Conservation (phyloP, 2,113 vertebrate species). For the Phyllopteryx taeniolatus region DNA sequence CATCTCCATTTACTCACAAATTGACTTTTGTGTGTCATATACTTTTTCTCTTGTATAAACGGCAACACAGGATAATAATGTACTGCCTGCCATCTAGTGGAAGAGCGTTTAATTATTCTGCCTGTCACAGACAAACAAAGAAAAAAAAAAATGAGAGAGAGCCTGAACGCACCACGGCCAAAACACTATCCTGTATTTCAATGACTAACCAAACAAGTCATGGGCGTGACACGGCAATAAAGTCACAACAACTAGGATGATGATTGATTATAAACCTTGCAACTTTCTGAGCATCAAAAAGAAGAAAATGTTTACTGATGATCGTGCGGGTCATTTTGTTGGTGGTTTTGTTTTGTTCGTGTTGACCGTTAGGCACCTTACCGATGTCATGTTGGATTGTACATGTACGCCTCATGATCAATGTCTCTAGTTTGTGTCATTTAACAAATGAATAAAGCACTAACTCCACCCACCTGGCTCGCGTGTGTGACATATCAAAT, state of each 20-base stretch:
- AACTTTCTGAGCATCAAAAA: not conserved
- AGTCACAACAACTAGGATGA: not conserved
- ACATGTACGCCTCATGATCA: slow-evolving; percentile 55
- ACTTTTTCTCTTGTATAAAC: too few relatives aligned
- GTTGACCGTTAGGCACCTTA: slow-evolving; percentile 1
- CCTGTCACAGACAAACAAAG: too few relatives aligned
- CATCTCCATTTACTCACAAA: too few relatives aligned
- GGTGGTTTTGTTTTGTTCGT: not conserved
- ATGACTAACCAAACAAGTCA: not conserved
- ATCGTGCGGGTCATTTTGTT: not conserved
- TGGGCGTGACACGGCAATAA: not conserved
- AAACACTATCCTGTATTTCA: not conserved
- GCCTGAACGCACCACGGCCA: not conserved
- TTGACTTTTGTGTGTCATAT: too few relatives aligned
- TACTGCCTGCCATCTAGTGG: too few relatives aligned
- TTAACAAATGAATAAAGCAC: slow-evolving; percentile 55
- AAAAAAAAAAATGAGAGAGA: too few relatives aligned
- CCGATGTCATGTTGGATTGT: slow-evolving; percentile 34
- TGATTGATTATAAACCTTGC: not conserved
- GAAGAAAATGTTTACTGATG: not conserved
- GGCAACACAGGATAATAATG: too few relatives aligned
- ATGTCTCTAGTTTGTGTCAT: slow-evolving; percentile 39
- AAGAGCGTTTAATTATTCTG: too few relatives aligned
- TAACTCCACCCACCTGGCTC: slow-evolving; percentile 34
- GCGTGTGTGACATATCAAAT: not conserved